These are phyloP conservation scores for Drosophila hawaiiensis DNA, from an alignment of 2,888 invertebrate species.

Conservation along the genomic window DNA sequence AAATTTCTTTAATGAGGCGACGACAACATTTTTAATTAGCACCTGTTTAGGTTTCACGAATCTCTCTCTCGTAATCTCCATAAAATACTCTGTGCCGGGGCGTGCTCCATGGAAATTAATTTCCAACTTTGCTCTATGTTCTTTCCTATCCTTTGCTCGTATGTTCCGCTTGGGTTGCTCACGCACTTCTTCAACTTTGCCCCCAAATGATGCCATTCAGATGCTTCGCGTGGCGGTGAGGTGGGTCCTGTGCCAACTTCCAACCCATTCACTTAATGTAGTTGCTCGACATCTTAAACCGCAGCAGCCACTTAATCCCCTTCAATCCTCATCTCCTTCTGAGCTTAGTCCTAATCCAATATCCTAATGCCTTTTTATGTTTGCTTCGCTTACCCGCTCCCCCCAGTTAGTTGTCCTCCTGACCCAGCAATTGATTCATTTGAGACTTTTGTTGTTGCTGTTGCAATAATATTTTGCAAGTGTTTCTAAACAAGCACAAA, in stretches of 20 bases:
- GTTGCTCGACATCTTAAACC: slow-evolving; percentile 38
- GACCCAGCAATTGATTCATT: background rate
- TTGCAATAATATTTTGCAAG: slow-evolving; percentile 78
- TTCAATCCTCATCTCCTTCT: slow-evolving; percentile 3
- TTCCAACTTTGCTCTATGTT: slow-evolving; percentile 52
- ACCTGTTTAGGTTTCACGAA: slow-evolving; percentile 70
- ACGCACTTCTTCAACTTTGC: slow-evolving; percentile 38
- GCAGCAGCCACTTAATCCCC: slow-evolving; percentile 37
- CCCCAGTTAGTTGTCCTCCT: slow-evolving; percentile 6
- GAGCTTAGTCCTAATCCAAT: slow-evolving; percentile 54
- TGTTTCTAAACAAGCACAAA: slow-evolving; percentile 80
- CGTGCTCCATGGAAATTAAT: slow-evolving; percentile 64
- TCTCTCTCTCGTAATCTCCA: slow-evolving; percentile 54
- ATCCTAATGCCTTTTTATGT: slow-evolving; percentile 56
- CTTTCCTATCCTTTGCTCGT: background rate
- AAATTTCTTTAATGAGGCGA: slow-evolving; percentile 83
- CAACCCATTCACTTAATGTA: slow-evolving; percentile 29
- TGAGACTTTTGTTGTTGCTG: slow-evolving; percentile 47
- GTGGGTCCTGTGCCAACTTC: slow-evolving; percentile 1
- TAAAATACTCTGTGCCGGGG: slow-evolving; percentile 43
- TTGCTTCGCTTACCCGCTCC: slow-evolving; percentile 28
- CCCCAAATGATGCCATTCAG: slow-evolving; percentile 51
- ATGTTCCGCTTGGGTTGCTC: slow-evolving; percentile 23
- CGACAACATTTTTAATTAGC: slow-evolving; percentile 84
- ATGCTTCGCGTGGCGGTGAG: slow-evolving; percentile 31